Base-by-base conservation (phyloP, 1,140 invertebrate genomes). In the Drosophila pachea region DNA sequence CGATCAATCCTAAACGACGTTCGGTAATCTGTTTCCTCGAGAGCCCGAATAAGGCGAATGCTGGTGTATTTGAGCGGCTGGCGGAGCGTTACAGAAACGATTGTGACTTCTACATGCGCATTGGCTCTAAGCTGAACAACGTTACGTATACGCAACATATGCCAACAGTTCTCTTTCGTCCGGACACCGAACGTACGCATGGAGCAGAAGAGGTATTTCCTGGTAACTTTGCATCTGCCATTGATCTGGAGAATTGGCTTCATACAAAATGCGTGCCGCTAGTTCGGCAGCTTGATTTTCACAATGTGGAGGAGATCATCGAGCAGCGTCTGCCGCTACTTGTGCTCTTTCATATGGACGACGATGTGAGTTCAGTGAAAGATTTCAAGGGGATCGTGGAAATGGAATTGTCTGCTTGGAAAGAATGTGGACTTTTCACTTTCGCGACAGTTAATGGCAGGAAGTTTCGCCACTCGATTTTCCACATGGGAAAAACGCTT, bases 251-350 rank as follows among this genome's bases (percentile, higher is more conserved):
- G 55, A 4, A 43, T 0, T 81, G 77, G 77, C 16, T 76, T 0
- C 9, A 40, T 4, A n/a, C 50, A 11, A 70, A 62, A 6, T 81
- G 78, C 47, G 42, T 82, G 16, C 78, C 78, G 0, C 31, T 81
- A 9, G 78, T 81, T 14, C 49, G 67, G 5, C 67, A 66, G n/a
- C 61, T 82, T 7, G 47, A 82, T 7, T 82, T 82, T 5, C 12
- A 7, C 5, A 77, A 74, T 31, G 78, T 77, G 29, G 78, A 82
- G 58, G 79, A 78, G 49, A 33, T 84, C 6, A 84, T 84, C 9
- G 79, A 84, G 12, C 31, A 84, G 36, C 9, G 67, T 11, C 7
- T 76, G 8, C 79, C 78, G 0, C 42, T 83, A 0, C 22, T 78
- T 6, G 47, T 78, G 36, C 73, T 84, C 7, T 73, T 78, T 6